Base-by-base conservation (phyloP, 2,113 vertebrate species). In the Dicrurus megarhynchus region DNA sequence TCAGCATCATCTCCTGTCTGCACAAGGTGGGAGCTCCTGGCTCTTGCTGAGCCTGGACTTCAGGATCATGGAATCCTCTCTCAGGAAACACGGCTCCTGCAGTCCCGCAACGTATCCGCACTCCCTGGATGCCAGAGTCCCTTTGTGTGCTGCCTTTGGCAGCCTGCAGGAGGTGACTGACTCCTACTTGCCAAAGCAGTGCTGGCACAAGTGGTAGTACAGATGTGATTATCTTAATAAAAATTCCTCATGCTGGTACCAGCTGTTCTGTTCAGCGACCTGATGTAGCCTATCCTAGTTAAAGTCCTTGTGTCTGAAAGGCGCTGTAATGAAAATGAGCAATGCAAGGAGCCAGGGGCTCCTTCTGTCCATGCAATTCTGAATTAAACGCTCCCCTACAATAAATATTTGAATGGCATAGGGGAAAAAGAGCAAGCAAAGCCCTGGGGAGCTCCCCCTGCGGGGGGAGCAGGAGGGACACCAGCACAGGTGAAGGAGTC, bases 91-190 rank as follows among this genome's bases (percentile, higher is more conserved):
- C 3, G 22, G 39, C 56, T 75, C 41, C 68, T 20, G 9, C 1
- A 2, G 10, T 19, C 55, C 55, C 0, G 0, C 0, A 1, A 19
- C 64, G 35, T 57, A 32, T 11, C 44, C 3, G 4, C 26, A 2
- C 42, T 50, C 60, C 30, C 39, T 39, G 77, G 26, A 24, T 84
- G 74, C 61, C 37, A 16, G 1, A 85, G 35, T 26, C 35, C 1
- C 1, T 50, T 39, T 24, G 47, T 15, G 47, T 49, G 65, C 81
- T 84, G 86, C 69, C 50, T 82, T 63, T 55, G 81, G 73, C 77
- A 76, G 61, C 67, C 76, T 39, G 33, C 1, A 1, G 77, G 32
- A 64, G 52, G 47, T 87, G 78, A 63, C 65, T 60, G 74, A 47
- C 52, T 94, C 65, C 69, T 49, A 19, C 30, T 24, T 91, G 49